phyloP scores from a whole-genome alignment of 2,888 invertebrate species.

The Pelosia muscerda region DNA sequence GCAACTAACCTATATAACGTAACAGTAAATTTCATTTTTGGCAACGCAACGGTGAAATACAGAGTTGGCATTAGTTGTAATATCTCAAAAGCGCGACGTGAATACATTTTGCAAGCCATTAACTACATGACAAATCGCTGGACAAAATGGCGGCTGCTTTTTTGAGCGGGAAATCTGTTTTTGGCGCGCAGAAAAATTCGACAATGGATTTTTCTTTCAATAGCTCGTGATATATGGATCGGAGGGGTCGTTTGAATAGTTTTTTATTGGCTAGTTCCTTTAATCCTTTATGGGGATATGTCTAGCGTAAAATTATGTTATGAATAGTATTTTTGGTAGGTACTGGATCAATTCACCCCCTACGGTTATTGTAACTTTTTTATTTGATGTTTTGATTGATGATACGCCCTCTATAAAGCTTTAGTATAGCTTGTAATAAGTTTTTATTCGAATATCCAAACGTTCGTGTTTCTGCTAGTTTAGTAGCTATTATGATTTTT shows the following conservation, averaged over 20 bases:
- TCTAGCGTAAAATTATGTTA: constrained; percentile 55
- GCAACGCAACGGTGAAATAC: constrained; percentile 50
- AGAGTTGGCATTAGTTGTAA: constrained; percentile 54
- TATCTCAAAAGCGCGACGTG: constrained; percentile 62
- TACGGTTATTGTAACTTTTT: constrained; percentile 5
- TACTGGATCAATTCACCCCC: constrained; percentile 8
- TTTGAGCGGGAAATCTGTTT: constrained; percentile 78
- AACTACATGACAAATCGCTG: constrained; percentile 87
- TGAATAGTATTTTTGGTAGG: constrained; percentile 33
- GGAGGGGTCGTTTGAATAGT: constrained; percentile 68
- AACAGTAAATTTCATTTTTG: constrained; percentile 44
- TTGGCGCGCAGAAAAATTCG: constrained; percentile 71
- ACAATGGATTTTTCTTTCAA: constrained; percentile 77
- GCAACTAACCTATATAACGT: constrained; percentile 43
- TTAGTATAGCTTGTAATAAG: background rate
- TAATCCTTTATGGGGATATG: constrained; percentile 73
- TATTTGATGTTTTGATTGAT: constrained; percentile 8
- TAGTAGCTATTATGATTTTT: background rate
- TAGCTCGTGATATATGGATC: constrained; percentile 72
- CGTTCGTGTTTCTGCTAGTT: background rate
- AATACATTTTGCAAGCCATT: constrained; percentile 88
- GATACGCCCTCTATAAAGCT: background rate
- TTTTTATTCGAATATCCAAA: background rate
- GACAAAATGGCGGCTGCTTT: constrained; percentile 79
- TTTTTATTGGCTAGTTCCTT: constrained; percentile 69